Evolutionary conservation across 2,888 invertebrate genomes (phyloP), one percentile per base, ranked within the genome.

Genomic region (Apamea anceps): DNA sequence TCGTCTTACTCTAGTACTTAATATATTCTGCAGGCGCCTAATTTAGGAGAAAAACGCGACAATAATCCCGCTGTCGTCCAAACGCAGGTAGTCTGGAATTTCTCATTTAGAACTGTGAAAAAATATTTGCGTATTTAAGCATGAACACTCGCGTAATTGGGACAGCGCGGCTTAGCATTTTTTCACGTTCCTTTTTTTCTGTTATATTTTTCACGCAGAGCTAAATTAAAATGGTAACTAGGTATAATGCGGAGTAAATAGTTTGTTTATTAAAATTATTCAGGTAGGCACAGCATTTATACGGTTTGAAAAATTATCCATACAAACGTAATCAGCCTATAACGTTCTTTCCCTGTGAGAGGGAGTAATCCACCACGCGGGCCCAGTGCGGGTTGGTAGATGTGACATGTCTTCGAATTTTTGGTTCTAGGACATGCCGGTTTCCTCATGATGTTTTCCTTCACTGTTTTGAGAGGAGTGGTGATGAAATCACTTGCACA

Each of bases 61-160:
- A 89, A 91, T 90, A 82, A 85, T 60, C 72, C 85, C 80, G 70
- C 85, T 88, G 87, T 89, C 89, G 89, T 15, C 88, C 85, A 82
- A 87, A 68, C 48, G 76, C 87, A 85, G 88, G 80, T 79, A 72
- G 78, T 42, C 82, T 82, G 90, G 93, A 92, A 93, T 93, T 92
- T 93, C 82, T 93, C 92, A 93, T 93, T 93, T 89, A 74, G 83
- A 81, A 78, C 83, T 82, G 88, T 70, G 82, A 75, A 79, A 86
- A 86, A 86, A 85, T 83, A 57, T 76, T 75, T 60, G 72, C 68
- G 37, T 80, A 74, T 87, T 80, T 82, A 71, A 80, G 62, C 51
- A 42, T 51, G 54, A 63, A 65, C 72, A 70, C 66, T 85, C 67
- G 54, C 65, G 63, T 78, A 85, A 88, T 88, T 81, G 65, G 77